These are phyloP conservation scores for Entomobrya multifasciata DNA, from an alignment of 2,888 invertebrate species.

Conservation along the genomic window DNA sequence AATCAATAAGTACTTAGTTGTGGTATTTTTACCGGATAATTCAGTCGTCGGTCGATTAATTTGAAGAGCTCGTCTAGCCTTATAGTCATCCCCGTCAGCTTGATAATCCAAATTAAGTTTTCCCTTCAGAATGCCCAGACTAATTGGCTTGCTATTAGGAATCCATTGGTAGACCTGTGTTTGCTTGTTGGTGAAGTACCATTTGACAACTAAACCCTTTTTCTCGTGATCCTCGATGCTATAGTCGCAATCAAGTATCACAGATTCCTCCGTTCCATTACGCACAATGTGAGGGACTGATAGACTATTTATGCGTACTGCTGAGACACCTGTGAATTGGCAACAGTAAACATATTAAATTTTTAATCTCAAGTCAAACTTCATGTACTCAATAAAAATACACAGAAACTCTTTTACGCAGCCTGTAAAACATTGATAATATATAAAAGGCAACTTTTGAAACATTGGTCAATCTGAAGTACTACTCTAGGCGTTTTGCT, in stretches of 20 bases:
- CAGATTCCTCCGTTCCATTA: conserved; percentile 83
- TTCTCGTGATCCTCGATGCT: conserved; percentile 83
- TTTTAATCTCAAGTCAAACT: no score
- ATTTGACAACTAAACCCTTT: conserved; percentile 87
- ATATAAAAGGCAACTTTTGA: no score
- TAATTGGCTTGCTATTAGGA: conserved; percentile 82
- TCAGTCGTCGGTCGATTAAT: conserved; percentile 85
- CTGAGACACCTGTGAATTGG: conserved; percentile 82
- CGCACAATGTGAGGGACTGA: conserved; percentile 85
- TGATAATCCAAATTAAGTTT: conserved; percentile 86
- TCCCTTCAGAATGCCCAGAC: conserved; percentile 82
- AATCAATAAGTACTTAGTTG: background rate
- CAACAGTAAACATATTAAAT: background rate
- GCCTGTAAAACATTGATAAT: no score
- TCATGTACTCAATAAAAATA: no score
- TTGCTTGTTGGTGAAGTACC: conserved; percentile 86
- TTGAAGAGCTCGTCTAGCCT: conserved; percentile 87
- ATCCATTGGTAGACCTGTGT: conserved; percentile 92
- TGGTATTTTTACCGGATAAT: conserved; percentile 67
- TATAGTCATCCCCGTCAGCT: conserved; percentile 86
- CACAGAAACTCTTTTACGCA: no score
- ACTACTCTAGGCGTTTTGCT: no score
- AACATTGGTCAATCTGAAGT: no score
- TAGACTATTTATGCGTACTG: conserved; percentile 85
- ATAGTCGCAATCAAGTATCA: conserved; percentile 89